Evolutionary conservation across 1,140 invertebrate species (phyloP).

Genomic region (Drosophila pseudoananassae): DNA sequence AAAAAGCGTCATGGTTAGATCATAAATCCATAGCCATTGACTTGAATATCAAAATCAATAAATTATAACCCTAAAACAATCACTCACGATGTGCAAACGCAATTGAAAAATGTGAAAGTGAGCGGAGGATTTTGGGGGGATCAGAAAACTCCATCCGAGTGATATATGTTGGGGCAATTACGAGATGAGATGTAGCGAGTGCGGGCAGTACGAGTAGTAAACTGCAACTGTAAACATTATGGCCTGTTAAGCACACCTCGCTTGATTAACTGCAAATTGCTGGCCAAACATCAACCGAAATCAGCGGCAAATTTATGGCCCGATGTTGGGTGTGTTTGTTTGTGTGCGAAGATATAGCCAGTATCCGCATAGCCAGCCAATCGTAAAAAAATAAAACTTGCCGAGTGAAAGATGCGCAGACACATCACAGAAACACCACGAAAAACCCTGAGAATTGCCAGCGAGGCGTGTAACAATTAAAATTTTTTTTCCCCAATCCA

Average conservation of each 20-base stretch:
- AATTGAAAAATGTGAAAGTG: conserved; percentile 24
- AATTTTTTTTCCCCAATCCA: conserved; percentile 17
- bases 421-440: background rate
- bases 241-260: conserved; percentile 31
- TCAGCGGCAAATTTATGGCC: conserved; percentile 42
- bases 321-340: background rate
- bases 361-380: conserved; percentile 5
- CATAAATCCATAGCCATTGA: no score
- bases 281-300: conserved; percentile 44
- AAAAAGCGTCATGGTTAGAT: background rate
- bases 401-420: conserved; percentile 4
- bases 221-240: conserved; percentile 44
- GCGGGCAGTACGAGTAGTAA: background rate
- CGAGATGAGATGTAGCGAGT: background rate
- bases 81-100: background rate
- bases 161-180: conserved; percentile 24
- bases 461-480: conserved; percentile 32
- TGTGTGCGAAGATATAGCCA: background rate
- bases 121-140: background rate
- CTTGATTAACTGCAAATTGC: conserved; percentile 44
- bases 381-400: conserved; percentile 17
- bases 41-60: no score
- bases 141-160: background rate
- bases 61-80: background rate
- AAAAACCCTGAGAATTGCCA: conserved; percentile 17